Percentiles rank a stretch among this genome's conserved stretches.
These are phyloP conservation scores for Chromoteleia sp. DNA, from an alignment of 2,888 invertebrate species.

Conservation along the genomic window DNA sequence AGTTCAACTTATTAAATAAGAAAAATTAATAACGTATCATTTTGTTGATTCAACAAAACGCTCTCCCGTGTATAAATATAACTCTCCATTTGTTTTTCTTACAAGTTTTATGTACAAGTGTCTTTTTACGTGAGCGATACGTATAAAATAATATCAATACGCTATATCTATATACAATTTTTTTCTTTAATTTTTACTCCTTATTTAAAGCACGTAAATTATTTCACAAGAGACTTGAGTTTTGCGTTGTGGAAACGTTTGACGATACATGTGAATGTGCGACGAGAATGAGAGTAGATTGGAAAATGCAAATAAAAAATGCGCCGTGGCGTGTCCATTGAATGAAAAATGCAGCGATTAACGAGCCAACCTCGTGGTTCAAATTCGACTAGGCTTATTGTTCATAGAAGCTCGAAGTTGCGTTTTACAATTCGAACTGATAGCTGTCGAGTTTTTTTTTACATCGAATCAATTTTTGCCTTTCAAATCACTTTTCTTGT, in stretches of 20 bases:
- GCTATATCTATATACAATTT: conserved; percentile 67
- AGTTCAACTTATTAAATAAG: conserved; percentile 63
- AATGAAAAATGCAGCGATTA: conserved; percentile 38
- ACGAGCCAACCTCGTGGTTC: conserved; percentile 9
- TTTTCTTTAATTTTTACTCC: conserved; percentile 8
- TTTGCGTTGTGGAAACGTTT: conserved; percentile 69
- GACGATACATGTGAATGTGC: conserved; percentile 58
- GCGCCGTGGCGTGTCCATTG: conserved; percentile 32
- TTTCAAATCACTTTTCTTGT: background rate
- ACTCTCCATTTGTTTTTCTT: conserved; percentile 57
- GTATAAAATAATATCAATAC: conserved; percentile 70
- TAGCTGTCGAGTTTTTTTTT: conserved; percentile 4
- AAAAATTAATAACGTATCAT: conserved; percentile 56
- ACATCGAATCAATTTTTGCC: background rate
- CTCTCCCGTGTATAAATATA: conserved; percentile 62
- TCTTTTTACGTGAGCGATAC: conserved; percentile 56
- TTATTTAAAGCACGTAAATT: conserved; percentile 47
- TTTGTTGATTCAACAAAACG: conserved; percentile 69
- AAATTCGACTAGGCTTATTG: conserved; percentile 35
- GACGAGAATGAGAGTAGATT: conserved; percentile 44
- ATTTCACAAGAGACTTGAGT: conserved; percentile 47
- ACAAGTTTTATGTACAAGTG: conserved; percentile 69
- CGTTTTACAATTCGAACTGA: conserved; percentile 28
- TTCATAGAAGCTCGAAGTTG: conserved; percentile 45
- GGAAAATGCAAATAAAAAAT: conserved; percentile 64